These are phyloP conservation scores for Dendrolimus pini DNA, from an alignment of 2,888 invertebrate species.

Conservation along the genomic window DNA sequence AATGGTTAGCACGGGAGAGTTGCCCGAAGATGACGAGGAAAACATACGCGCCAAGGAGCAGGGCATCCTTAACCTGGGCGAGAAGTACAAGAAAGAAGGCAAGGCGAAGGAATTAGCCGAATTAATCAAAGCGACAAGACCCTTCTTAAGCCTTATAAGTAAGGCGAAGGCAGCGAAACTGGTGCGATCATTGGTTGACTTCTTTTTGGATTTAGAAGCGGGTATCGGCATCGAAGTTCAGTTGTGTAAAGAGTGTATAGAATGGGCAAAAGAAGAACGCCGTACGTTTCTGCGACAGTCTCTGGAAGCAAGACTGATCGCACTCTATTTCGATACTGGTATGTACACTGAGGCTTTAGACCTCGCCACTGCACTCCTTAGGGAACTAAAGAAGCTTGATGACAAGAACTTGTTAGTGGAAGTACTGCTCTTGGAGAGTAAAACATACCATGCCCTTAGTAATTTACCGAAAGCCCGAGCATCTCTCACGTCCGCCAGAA, in stretches of 20 bases:
- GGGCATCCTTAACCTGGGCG: conserved; percentile 94
- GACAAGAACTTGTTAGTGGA: conserved; percentile 99
- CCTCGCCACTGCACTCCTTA: conserved; percentile 90
- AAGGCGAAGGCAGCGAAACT: conserved; percentile 99
- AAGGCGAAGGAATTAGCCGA: conserved; percentile 95
- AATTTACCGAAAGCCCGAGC: conserved; percentile 98
- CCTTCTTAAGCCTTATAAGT: conserved; percentile 95
- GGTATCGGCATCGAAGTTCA: conserved; percentile 96
- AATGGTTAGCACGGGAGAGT: conserved; percentile 86
- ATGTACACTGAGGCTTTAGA: conserved; percentile 92
- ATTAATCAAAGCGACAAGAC: conserved; percentile 95
- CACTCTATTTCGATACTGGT: conserved; percentile 94
- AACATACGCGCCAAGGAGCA: conserved; percentile 94
- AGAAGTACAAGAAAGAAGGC: conserved; percentile 93
- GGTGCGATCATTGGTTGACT: conserved; percentile 96
- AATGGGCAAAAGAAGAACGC: conserved; percentile 99
- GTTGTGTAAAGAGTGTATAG: conserved; percentile 97
- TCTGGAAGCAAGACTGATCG: conserved; percentile 95
- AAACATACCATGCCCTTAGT: conserved; percentile 98
- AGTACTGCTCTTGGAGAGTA: conserved; percentile 98
- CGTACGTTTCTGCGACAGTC: conserved; percentile 98
- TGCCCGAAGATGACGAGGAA: conserved; percentile 91
- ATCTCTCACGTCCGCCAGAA: conserved; percentile 97
- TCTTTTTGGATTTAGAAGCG: conserved; percentile 97
- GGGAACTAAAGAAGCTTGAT: conserved; percentile 98